Percentiles rank a stretch among this genome's conserved stretches.
These are phyloP conservation scores for Glaucidium brasilianum DNA, from an alignment of 2,113 vertebrate genomes.

Conservation along the genomic window DNA sequence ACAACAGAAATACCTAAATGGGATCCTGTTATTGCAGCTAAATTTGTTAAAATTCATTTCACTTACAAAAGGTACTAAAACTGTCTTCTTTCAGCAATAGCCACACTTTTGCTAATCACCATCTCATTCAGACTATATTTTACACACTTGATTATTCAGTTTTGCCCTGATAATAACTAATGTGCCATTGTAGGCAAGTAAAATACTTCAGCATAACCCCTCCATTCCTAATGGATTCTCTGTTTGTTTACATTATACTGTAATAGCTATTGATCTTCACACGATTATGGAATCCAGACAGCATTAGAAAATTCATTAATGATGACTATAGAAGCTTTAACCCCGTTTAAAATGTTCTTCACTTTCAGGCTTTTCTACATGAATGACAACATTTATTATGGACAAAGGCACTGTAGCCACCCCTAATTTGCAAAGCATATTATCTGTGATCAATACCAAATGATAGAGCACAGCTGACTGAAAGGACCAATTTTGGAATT, in stretches of 20 bases:
- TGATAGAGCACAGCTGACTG: slow-evolving; percentile 39
- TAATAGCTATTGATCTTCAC: slow-evolving; percentile 60
- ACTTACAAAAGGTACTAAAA: background rate
- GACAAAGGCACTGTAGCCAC: slow-evolving; percentile 64
- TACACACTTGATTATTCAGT: background rate
- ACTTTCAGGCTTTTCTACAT: slow-evolving; percentile 48
- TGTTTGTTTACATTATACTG: slow-evolving; percentile 60
- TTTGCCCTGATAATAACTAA: slow-evolving; percentile 24
- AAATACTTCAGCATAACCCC: background rate
- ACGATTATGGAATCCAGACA: slow-evolving; percentile 47
- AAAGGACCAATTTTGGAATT: slow-evolving; percentile 60
- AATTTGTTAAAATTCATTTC: slow-evolving; percentile 17
- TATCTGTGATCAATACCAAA: slow-evolving; percentile 61
- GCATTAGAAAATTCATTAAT: slow-evolving; percentile 63
- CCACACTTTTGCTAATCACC: background rate
- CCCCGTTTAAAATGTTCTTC: slow-evolving; percentile 61
- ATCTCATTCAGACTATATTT: background rate
- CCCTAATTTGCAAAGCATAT: slow-evolving; percentile 72
- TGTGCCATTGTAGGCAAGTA: background rate
- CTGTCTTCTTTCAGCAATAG: background rate
- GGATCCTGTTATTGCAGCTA: background rate
- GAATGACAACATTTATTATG: slow-evolving; percentile 67
- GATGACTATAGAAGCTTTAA: slow-evolving; percentile 50
- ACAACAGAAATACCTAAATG: background rate
- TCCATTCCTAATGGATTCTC: slow-evolving; percentile 38